These are phyloP conservation scores for Pangasius macronema DNA, from an alignment of 2,797 vertebrate species.

Conservation along the genomic window DNA sequence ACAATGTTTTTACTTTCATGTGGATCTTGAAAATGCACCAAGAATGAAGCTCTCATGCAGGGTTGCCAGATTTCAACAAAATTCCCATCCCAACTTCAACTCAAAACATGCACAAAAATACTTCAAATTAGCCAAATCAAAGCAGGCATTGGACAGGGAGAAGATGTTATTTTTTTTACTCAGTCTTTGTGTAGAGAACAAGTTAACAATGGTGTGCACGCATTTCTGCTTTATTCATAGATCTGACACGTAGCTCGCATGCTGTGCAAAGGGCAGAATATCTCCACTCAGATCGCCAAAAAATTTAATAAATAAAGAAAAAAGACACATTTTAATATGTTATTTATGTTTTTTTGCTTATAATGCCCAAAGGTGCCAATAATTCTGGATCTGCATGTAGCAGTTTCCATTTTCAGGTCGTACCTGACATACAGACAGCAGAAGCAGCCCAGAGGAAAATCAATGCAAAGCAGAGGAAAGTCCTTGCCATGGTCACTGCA, in stretches of 20 bases:
- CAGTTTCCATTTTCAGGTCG: neutral
- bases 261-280: neutral
- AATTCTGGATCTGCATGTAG: neutral
- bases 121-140: neutral
- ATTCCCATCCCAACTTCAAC: neutral
- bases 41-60: neutral
- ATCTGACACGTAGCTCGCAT: neutral
- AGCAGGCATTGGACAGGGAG: neutral
- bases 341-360: neutral
- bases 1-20: neutral
- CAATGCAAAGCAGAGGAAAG: conserved; percentile 51
- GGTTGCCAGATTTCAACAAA: neutral
- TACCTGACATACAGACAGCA: conserved; percentile 69
- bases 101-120: neutral
- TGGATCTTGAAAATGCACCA: neutral
- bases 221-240: neutral
- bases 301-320: neutral
- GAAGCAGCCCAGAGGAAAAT: conserved; percentile 62
- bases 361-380: neutral
- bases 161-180: neutral
- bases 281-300: neutral
- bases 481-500: conserved; percentile 65
- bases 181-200: no score
- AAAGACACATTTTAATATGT: neutral
- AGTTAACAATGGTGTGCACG: neutral